Conservation (phyloP, 2,888 invertebrate genomes). For the Pycnomerus fuliginosus region DNA sequence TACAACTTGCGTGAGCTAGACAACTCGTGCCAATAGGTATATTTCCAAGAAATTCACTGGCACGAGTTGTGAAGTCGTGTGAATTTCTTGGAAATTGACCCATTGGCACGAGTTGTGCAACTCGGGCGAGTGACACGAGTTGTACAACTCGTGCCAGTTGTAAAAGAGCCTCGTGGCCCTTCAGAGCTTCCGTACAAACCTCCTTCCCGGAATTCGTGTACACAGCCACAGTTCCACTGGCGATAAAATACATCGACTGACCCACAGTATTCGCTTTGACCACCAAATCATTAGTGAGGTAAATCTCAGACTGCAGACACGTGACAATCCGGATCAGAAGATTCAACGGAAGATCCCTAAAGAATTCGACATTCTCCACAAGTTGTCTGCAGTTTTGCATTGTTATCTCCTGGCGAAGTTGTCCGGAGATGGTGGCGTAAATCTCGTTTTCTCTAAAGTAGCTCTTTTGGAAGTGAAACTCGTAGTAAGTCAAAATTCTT, state of each 20-base stretch:
- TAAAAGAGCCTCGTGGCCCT: no score
- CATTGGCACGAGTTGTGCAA: no score
- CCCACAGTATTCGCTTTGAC: conserved; percentile 55
- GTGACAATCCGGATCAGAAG: conserved; percentile 56
- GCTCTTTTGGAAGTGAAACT: conserved; percentile 59
- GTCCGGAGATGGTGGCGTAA: conserved; percentile 57
- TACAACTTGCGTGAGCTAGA: no score
- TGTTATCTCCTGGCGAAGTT: conserved; percentile 53
- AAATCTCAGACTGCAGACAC: conserved; percentile 55
- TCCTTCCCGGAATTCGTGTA: conserved; percentile 54
- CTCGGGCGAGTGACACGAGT: no score
- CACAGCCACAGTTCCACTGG: conserved; percentile 58
- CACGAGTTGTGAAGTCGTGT: no score
- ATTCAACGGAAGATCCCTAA: conserved; percentile 55
- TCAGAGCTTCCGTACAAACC: no score
- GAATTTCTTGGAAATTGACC: no score
- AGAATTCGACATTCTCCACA: conserved; percentile 59
- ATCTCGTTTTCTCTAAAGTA: conserved; percentile 61
- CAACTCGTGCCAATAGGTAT: no score
- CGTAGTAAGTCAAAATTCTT: conserved; percentile 60
- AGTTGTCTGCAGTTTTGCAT: conserved; percentile 58
- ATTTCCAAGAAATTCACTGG: no score
- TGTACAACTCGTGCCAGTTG: no score
- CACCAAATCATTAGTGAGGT: conserved; percentile 58
- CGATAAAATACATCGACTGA: conserved; percentile 61